phyloP scores from a whole-genome alignment of 2,888 invertebrate species.

The Nymphalis polychloros region DNA sequence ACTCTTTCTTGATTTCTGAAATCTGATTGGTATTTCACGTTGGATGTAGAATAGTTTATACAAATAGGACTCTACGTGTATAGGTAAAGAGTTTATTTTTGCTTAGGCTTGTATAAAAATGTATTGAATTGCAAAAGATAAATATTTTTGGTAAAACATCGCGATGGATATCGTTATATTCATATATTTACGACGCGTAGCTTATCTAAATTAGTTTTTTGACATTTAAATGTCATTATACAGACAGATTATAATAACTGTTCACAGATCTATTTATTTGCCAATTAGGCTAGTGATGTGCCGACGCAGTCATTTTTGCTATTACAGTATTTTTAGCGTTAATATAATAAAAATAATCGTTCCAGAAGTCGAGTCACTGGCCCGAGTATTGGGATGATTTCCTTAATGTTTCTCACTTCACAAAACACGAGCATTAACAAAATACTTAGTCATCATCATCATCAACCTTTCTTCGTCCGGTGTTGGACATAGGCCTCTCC shows the following conservation, averaged over 20 bases:
- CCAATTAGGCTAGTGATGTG: constrained; percentile 33
- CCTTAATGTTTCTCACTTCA: too few relatives aligned
- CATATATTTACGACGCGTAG: constrained; percentile 54
- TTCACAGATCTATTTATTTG: constrained; percentile 42
- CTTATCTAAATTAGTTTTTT: constrained; percentile 63
- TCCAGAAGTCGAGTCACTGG: too few relatives aligned
- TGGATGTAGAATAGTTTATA: constrained; percentile 47
- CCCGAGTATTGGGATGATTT: too few relatives aligned
- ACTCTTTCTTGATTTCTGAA: constrained; percentile 48
- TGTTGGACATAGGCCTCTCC: too few relatives aligned
- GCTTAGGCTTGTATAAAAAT: constrained; percentile 77
- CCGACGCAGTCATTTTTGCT: too few relatives aligned
- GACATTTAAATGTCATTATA: constrained; percentile 50
- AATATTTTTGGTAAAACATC: constrained; percentile 77
- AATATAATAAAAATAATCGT: too few relatives aligned
- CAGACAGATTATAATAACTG: constrained; percentile 39
- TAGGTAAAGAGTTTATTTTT: constrained; percentile 78
- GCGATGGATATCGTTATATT: constrained; percentile 56
- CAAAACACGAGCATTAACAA: too few relatives aligned
- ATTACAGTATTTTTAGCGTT: too few relatives aligned
- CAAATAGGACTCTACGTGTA: constrained; percentile 39
- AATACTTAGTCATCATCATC: too few relatives aligned
- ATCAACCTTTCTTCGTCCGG: too few relatives aligned
- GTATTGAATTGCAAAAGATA: constrained; percentile 73
- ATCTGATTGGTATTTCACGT: constrained; percentile 49